These are phyloP conservation scores for Mormyrops boulengeri DNA, from an alignment of 2,797 vertebrate species.

Conservation along the genomic window DNA sequence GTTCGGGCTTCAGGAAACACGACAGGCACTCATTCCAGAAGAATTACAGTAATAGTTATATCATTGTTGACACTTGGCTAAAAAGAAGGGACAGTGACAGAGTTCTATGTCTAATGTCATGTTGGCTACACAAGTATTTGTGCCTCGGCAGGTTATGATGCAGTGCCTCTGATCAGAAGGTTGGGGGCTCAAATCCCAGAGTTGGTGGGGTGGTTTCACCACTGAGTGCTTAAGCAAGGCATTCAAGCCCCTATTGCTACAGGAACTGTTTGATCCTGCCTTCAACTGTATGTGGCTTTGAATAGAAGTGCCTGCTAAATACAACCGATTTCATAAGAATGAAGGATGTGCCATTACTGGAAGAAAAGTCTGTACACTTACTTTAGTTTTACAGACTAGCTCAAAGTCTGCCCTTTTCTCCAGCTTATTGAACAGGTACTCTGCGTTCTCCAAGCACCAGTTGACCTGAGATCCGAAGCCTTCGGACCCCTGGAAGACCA, in stretches of 20 bases:
- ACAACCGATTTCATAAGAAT: background rate
- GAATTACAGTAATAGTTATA: background rate
- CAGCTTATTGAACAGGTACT: constrained; percentile 60
- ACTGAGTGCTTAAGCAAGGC: background rate
- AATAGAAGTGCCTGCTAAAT: background rate
- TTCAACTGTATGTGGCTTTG: background rate
- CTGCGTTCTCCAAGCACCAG: constrained; percentile 62
- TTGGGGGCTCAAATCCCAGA: background rate
- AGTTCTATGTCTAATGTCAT: background rate
- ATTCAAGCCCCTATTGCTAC: background rate
- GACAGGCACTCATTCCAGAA: background rate
- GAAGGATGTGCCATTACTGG: background rate
- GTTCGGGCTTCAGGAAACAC: constrained; percentile 53
- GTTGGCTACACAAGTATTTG: background rate
- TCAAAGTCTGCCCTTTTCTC: constrained; percentile 60
- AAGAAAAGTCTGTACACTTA: constrained; percentile 30
- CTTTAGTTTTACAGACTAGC: constrained; percentile 57
- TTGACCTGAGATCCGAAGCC: constrained; percentile 63
- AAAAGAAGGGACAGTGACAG: background rate
- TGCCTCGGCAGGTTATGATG: background rate
- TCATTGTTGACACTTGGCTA: background rate
- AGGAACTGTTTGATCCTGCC: background rate
- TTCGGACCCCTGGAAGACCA: constrained; percentile 46
- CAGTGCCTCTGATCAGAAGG: background rate
- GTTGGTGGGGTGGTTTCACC: background rate